Evolutionary conservation across 2,113 vertebrate species (phyloP).

Genomic region (Erythrocebus patas): DNA sequence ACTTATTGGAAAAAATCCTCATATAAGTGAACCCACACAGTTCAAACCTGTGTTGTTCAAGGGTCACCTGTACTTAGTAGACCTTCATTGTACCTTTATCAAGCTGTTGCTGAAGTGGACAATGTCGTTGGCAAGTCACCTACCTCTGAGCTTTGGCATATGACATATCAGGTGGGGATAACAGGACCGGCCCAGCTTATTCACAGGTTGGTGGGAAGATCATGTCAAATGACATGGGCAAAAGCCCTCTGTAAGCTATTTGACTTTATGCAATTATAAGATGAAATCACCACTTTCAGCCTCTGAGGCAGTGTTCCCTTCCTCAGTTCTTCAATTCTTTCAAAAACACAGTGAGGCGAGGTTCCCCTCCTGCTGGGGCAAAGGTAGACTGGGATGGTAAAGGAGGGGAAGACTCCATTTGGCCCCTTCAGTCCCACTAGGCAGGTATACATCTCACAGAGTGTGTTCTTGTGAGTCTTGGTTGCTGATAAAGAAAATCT

Average conservation of each 20-base stretch:
- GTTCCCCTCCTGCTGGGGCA: neutral
- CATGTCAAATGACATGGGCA: neutral
- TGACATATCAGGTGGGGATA: too few species aligned
- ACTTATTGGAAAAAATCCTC: neutral
- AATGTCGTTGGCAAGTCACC: rapidly evolving
- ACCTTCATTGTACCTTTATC: rapidly evolving
- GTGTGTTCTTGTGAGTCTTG: neutral
- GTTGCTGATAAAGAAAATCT: neutral
- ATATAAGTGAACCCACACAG: neutral
- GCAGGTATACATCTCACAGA: neutral
- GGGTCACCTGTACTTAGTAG: neutral
- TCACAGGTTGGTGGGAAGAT: neutral
- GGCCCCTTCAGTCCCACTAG: neutral
- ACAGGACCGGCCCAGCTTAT: too few species aligned
- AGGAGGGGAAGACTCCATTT: neutral
- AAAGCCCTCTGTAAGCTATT: neutral
- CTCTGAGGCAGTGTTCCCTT: neutral
- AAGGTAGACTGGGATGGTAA: neutral
- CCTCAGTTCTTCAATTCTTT: neutral
- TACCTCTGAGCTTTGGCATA: neutral
- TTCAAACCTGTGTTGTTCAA: neutral
- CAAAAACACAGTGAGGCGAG: neutral
- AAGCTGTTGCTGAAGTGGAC: neutral
- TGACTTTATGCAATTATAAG: neutral
- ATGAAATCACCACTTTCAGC: neutral